These are phyloP conservation scores for Ceyx cyanopectus DNA, from an alignment of 2,113 vertebrate species.

Conservation along the genomic window DNA sequence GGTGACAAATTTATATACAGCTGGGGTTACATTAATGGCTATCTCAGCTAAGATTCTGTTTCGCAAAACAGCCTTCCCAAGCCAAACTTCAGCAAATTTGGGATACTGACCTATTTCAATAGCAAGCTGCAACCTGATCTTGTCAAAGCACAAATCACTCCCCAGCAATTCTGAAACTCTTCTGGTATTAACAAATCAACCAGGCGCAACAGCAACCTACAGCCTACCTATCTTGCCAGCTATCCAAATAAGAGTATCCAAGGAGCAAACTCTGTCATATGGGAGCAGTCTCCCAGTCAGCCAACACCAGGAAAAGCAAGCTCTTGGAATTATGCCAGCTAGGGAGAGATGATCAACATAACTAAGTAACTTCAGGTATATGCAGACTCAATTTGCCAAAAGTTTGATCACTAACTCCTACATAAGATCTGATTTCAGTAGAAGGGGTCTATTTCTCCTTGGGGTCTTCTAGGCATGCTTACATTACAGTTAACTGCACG, in stretches of 20 bases:
- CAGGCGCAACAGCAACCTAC: neutral
- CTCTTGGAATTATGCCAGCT: neutral
- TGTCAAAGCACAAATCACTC: neutral
- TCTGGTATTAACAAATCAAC: neutral
- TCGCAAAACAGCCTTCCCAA: neutral
- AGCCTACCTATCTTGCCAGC: neutral
- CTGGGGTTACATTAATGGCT: neutral
- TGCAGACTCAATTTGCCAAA: neutral
- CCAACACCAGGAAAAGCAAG: neutral
- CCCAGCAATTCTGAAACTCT: neutral
- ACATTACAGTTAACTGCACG: neutral
- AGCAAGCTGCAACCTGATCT: neutral
- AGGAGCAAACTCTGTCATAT: neutral
- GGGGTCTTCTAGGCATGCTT: neutral
- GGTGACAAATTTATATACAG: neutral
- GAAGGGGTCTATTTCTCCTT: neutral
- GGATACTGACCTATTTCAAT: neutral
- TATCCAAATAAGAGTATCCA: neutral
- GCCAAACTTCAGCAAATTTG: neutral
- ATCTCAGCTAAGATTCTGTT: neutral
- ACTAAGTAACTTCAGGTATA: neutral
- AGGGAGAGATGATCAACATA: neutral
- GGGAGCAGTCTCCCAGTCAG: neutral
- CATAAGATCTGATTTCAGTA: neutral
- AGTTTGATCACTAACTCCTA: too few species aligned